Conservation (phyloP, 2,888 invertebrate species). For the Hyppa rectilinea region DNA sequence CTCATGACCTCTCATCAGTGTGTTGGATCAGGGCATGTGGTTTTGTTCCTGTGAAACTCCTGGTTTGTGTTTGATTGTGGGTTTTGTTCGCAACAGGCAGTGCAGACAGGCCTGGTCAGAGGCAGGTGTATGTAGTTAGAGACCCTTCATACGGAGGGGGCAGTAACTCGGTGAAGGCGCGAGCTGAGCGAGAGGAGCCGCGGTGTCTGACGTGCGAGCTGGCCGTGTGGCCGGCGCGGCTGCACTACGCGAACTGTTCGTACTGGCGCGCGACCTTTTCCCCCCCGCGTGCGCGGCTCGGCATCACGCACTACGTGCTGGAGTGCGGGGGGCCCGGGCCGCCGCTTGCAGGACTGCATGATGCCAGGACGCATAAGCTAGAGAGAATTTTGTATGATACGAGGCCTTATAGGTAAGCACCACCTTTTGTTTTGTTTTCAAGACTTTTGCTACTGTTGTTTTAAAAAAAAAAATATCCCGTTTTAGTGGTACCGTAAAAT, state of each 20-base stretch:
- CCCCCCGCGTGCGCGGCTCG: slow-evolving; percentile 85
- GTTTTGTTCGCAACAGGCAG: slow-evolving; percentile 90
- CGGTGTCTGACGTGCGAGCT: slow-evolving; percentile 97
- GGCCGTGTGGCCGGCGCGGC: slow-evolving; percentile 94
- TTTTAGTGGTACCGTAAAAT: too few relatives aligned
- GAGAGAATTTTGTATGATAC: slow-evolving; percentile 95
- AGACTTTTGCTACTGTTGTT: too few relatives aligned
- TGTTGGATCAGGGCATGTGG: slow-evolving; percentile 34
- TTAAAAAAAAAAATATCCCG: too few relatives aligned
- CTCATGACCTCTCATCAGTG: slow-evolving; percentile 54
- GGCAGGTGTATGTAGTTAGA: slow-evolving; percentile 96
- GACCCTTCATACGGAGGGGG: slow-evolving; percentile 93
- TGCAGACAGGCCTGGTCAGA: slow-evolving; percentile 96
- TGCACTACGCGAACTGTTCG: slow-evolving; percentile 96
- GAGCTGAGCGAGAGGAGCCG: slow-evolving; percentile 92
- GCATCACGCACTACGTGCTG: slow-evolving; percentile 93
- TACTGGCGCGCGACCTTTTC: slow-evolving; percentile 95
- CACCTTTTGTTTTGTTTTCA: not conserved
- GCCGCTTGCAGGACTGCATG: slow-evolving; percentile 95
- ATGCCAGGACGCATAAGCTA: slow-evolving; percentile 94
- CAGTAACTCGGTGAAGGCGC: slow-evolving; percentile 86
- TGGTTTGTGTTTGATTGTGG: slow-evolving; percentile 50
- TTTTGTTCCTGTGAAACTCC: slow-evolving; percentile 26
- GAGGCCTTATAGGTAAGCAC: slow-evolving; percentile 91
- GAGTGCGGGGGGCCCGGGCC: slow-evolving; percentile 98